phyloP scores from a whole-genome alignment of 2,797 vertebrate genomes.

The Morelia viridis region DNA sequence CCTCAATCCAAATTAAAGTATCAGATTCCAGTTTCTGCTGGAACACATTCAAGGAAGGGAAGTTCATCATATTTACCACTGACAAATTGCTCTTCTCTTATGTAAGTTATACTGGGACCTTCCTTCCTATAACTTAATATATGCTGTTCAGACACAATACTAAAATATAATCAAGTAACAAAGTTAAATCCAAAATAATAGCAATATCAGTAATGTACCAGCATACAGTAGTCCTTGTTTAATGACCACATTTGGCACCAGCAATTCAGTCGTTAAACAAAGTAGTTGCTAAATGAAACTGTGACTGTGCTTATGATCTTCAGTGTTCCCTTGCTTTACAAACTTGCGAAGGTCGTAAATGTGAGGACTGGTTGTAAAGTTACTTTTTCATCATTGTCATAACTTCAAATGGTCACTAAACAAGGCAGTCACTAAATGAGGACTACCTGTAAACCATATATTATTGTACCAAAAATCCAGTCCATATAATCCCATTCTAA shows the following conservation, averaged over 20 bases:
- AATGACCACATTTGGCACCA: not conserved
- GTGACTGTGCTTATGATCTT: not conserved
- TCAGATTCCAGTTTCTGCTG: not conserved
- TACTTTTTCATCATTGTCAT: not conserved
- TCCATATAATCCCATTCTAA: not conserved
- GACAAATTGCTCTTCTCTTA: not conserved
- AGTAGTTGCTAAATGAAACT: not conserved
- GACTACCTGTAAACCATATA: not conserved
- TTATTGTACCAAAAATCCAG: not conserved
- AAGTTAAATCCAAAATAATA: not conserved
- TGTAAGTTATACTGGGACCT: not conserved
- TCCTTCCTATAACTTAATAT: not conserved
- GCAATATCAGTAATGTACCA: not conserved
- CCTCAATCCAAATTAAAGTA: not conserved
- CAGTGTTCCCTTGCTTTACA: not conserved
- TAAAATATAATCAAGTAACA: not conserved
- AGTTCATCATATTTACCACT: not conserved
- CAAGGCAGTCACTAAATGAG: not conserved
- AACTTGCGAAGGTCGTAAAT: not conserved
- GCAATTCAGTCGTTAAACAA: not conserved
- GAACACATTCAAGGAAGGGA: not conserved
- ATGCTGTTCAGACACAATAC: not conserved
- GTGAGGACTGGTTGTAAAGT: not conserved
- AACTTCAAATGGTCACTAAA: not conserved
- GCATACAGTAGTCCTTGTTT: not conserved